These are phyloP conservation scores for Microtus ochrogaster DNA, from an alignment of 2,113 vertebrate species.

Conservation along the genomic window DNA sequence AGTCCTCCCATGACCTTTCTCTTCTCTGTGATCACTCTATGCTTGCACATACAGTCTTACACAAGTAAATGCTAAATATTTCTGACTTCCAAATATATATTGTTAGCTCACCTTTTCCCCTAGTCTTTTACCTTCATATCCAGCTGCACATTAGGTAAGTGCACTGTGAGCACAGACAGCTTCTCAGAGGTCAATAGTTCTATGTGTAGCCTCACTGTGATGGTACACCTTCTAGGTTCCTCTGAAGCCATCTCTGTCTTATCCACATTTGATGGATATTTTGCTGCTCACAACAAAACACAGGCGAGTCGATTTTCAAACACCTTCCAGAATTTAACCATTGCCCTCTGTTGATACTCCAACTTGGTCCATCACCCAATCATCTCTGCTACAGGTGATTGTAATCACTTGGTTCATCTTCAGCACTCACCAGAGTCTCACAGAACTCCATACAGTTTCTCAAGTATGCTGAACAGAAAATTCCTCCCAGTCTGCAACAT, in stretches of 20 bases:
- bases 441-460: not conserved
- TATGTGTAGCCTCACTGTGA: not conserved
- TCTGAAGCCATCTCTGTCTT: not conserved
- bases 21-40: not conserved
- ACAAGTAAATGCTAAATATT: not conserved
- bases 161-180: not conserved
- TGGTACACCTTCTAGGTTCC: not conserved
- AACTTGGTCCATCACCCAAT: not conserved
- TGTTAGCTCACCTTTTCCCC: not conserved
- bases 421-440: not conserved
- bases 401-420: not conserved
- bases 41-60: not conserved
- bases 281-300: not conserved
- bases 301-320: not conserved
- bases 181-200: not conserved
- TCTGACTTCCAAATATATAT: not conserved
- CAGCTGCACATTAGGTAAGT: not conserved
- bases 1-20: not conserved
- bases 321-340: not conserved
- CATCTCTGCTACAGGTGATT: not conserved
- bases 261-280: not conserved
- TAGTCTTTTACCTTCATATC: not conserved
- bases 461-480: not conserved
- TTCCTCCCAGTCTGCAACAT: not conserved
- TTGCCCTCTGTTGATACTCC: not conserved